phyloP scores from a whole-genome alignment of 2,797 vertebrate species.

The Ptychobarbus kaznakovi region DNA sequence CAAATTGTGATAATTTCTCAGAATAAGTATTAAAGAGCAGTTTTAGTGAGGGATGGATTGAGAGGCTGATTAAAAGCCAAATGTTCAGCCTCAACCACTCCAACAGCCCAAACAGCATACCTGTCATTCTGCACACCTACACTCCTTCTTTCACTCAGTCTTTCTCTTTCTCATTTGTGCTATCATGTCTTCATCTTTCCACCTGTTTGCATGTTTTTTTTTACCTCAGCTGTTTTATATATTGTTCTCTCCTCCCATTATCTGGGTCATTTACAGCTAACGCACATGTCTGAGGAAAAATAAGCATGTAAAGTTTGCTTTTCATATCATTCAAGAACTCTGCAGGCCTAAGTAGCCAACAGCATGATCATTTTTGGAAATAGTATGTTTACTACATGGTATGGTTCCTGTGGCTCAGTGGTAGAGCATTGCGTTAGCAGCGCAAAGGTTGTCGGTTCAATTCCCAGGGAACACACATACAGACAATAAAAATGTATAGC shows the following conservation, averaged over 20 bases:
- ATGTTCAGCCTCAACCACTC: slow-evolving; percentile 66
- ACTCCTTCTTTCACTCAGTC: slow-evolving; percentile 46
- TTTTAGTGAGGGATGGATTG: slow-evolving; percentile 1
- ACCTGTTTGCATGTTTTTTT: neutral
- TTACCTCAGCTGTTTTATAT: slow-evolving; percentile 14
- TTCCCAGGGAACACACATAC: too few relatives aligned
- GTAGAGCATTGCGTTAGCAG: too few relatives aligned
- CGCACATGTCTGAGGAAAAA: neutral
- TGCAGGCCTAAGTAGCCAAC: neutral
- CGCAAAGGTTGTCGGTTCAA: too few relatives aligned
- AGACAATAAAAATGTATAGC: too few relatives aligned
- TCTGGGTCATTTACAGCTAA: neutral
- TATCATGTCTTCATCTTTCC: slow-evolving; percentile 12
- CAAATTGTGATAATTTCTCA: neutral
- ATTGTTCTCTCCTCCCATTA: neutral
- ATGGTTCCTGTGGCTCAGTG: too few relatives aligned
- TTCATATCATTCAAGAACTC: neutral
- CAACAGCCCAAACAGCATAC: slow-evolving; percentile 74
- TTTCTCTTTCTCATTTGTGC: slow-evolving; percentile 41
- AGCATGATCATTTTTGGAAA: neutral
- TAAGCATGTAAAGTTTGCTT: neutral
- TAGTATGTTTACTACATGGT: too few relatives aligned
- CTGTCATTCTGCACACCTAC: slow-evolving; percentile 67
- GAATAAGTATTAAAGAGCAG: neutral
- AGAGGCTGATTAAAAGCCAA: slow-evolving; percentile 21